Evolutionary conservation across 92 coral and sea anemone species (phyloP).

Genomic region (Umimayanthus chanpuru): DNA sequence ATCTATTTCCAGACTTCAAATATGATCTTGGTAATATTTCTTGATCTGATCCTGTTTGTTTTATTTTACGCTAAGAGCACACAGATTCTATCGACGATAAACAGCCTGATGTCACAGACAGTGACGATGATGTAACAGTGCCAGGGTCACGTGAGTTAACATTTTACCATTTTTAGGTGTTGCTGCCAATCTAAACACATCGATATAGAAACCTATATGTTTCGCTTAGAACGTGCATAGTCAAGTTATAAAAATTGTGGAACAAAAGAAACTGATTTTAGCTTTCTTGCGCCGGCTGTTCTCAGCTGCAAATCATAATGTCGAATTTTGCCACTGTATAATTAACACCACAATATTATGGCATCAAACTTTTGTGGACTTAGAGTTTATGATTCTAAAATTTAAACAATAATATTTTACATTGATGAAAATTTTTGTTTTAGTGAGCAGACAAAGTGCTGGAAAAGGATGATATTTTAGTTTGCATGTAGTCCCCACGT

Average conservation of each 20-base stretch:
- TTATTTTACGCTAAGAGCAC: background rate
- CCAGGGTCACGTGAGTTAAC: constrained; percentile 17
- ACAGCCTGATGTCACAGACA: background rate
- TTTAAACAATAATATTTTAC: background rate
- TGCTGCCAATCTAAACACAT: background rate
- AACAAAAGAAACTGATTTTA: background rate
- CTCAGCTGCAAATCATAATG: background rate
- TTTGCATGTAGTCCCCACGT: background rate
- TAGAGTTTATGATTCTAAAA: no score
- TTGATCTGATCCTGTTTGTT: background rate
- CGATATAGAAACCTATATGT: background rate
- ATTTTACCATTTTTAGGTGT: background rate
- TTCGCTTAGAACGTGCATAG: no score
- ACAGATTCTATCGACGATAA: background rate
- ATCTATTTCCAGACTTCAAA: no score
- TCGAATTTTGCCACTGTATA: background rate
- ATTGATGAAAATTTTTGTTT: background rate
- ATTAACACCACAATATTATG: background rate
- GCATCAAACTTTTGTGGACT: background rate
- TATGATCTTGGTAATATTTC: no score
- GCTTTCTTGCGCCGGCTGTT: background rate
- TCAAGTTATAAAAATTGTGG: no score
- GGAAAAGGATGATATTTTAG: background rate
- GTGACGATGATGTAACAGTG: constrained; percentile 2
- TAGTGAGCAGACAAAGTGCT: background rate